Percentiles rank a stretch among this genome's conserved stretches.
Conservation (phyloP, 1,140 invertebrate species). For the Pogonognathellus flavescens region DNA sequence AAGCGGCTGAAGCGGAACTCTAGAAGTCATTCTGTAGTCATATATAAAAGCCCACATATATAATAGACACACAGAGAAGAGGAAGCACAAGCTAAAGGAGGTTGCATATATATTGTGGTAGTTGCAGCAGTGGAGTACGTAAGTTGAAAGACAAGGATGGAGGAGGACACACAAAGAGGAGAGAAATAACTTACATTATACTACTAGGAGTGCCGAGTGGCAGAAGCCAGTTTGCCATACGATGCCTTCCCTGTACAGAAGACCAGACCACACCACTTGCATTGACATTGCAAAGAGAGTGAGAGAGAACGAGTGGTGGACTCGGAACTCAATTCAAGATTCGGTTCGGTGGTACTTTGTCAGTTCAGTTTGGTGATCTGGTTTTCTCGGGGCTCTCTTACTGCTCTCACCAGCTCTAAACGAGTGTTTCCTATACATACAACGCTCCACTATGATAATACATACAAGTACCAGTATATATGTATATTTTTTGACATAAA, state of each 20-base stretch:
- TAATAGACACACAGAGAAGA: no score
- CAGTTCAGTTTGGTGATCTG: neutral
- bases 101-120: no score
- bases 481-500: neutral
- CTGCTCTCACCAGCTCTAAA: neutral
- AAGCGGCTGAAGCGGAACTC: no score
- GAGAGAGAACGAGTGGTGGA: slow-evolving; percentile 2
- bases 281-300: slow-evolving; percentile 36
- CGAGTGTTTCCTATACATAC: neutral
- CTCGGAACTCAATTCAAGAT: slow-evolving; percentile 38
- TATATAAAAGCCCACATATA: no score
- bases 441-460: neutral
- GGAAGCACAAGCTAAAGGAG: no score
- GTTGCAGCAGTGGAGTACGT: neutral
- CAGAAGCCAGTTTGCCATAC: slow-evolving; percentile 6
- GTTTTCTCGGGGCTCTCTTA: no score
- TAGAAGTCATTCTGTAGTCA: no score
- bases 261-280: slow-evolving; percentile 17
- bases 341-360: slow-evolving; percentile 34
- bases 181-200: neutral
- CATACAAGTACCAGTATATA: neutral
- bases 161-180: neutral
- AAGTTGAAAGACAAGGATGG: neutral
- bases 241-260: neutral
- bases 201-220: slow-evolving; percentile 1